Percentiles rank a stretch among this genome's conserved stretches.
phyloP scores from a whole-genome alignment of 1,140 invertebrate species.

The Conopomorpha cramerella region DNA sequence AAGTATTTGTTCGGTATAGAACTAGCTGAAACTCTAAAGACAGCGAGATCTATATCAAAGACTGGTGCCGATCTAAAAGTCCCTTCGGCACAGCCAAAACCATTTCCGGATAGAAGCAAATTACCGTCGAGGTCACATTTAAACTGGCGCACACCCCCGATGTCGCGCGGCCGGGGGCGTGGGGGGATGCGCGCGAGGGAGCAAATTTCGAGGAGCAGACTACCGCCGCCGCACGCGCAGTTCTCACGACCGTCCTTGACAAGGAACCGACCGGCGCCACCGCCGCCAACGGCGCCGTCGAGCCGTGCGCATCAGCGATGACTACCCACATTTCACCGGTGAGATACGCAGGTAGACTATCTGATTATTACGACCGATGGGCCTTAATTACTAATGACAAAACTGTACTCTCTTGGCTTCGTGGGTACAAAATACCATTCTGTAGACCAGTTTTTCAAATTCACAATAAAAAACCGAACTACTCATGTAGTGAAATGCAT shows the following conservation, averaged over 20 bases:
- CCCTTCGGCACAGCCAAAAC: neutral
- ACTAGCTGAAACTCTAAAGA: conserved; percentile 2
- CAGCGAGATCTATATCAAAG: conserved; percentile 1
- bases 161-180: neutral
- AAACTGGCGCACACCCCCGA: conserved; percentile 3
- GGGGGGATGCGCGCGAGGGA: too few species aligned
- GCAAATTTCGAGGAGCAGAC: neutral
- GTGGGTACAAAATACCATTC: neutral
- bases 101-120: neutral
- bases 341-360: conserved; percentile 2
- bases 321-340: neutral
- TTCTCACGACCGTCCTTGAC: neutral
- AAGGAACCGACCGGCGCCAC: neutral
- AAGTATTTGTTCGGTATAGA: conserved; percentile 2
- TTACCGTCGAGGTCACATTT: neutral
- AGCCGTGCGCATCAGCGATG: neutral
- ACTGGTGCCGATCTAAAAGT: conserved; percentile 3
- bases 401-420: neutral
- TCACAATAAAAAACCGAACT: neutral
- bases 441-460: neutral
- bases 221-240: neutral
- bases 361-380: conserved; percentile 1
- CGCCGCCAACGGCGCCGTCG: conserved; percentile 1
- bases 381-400: neutral
- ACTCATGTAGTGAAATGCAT: neutral